Evolutionary conservation across 2,888 invertebrate genomes (phyloP).

Genomic region (Aethes cnicana): DNA sequence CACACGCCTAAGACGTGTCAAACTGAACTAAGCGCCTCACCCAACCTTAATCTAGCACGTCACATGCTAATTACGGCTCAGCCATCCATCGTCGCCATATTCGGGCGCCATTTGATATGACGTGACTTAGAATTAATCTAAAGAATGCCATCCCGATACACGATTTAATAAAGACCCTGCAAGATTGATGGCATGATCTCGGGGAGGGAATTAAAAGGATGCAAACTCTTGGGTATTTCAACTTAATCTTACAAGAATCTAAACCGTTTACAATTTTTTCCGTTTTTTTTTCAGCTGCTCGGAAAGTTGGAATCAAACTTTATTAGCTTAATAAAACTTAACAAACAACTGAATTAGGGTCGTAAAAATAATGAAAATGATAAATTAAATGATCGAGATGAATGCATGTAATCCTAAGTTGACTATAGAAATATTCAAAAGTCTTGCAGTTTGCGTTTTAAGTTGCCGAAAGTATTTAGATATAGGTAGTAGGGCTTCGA

Average conservation of each 20-base stretch:
- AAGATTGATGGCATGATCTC: conserved; percentile 70
- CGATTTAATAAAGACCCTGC: conserved; percentile 72
- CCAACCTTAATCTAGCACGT: conserved; percentile 28
- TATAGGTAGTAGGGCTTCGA: too few species aligned
- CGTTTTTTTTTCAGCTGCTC: conserved; percentile 3
- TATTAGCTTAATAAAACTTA: too few species aligned
- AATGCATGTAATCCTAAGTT: too few species aligned
- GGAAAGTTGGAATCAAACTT: too few species aligned
- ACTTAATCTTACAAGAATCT: too few species aligned
- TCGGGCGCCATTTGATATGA: conserved; percentile 58
- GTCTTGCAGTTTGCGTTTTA: too few species aligned
- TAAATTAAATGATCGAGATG: too few species aligned
- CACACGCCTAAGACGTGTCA: conserved; percentile 16
- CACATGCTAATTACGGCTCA: conserved; percentile 43
- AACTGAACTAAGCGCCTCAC: conserved; percentile 19
- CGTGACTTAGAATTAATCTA: conserved; percentile 65
- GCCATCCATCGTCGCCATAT: conserved; percentile 50
- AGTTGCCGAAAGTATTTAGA: too few species aligned
- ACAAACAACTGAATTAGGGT: too few species aligned
- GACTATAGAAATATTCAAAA: too few species aligned
- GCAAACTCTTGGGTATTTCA: conserved; percentile 49
- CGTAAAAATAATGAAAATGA: too few species aligned
- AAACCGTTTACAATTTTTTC: conserved; percentile 30
- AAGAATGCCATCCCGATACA: conserved; percentile 54
- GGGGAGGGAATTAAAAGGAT: conserved; percentile 56